Evolutionary conservation across 2,797 vertebrate species (phyloP), one percentile per base, ranked within the genome.

Genomic region (Pterois miles): DNA sequence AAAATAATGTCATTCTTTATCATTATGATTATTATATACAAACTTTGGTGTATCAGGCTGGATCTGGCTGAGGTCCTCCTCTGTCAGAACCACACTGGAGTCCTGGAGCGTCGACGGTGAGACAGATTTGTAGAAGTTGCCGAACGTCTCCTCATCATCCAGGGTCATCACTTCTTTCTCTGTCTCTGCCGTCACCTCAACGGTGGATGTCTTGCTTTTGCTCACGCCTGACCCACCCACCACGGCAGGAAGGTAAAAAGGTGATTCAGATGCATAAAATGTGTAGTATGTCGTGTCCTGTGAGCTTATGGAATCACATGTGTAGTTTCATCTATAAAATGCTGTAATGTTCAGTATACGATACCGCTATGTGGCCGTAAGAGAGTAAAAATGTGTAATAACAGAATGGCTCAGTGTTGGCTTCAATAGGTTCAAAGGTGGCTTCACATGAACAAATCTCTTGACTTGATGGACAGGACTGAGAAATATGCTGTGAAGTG

Each of bases 101-200:
- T 90, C 91, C 16, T 80, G 89, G 4, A 87, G 78, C 0, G 68
- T 0, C 1, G 93, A 71, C 13, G 92, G 84, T 0, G 94, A 93
- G 36, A 93, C 52, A 0, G 88, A 20, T 79, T 87, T 95, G 87
- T 95, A 96, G 88, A 96, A 96, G 79, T 87, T 92, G 6, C 93
- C 90, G 11, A 96, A 96, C 0, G 91, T 95, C 87, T 96, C 96
- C 0, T 96, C 95, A 0, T 96, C 96, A 1, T 96, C 96, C 74
- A 95, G 86, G 6, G 93, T 94, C 95, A 96, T 95, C 73, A 96
- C 95, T 57, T 96, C 96, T 65, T 96, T 96, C 87, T 96, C 96
- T 0, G 76, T 89, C 88, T 96, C 94, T 11, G 90, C 93, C 0
- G 92, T 96, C 82, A 96, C 96, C 65, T 95, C 92, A 0, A 96